phyloP scores from a whole-genome alignment of 2,888 invertebrate species.

The Toxonevra muliebris region DNA sequence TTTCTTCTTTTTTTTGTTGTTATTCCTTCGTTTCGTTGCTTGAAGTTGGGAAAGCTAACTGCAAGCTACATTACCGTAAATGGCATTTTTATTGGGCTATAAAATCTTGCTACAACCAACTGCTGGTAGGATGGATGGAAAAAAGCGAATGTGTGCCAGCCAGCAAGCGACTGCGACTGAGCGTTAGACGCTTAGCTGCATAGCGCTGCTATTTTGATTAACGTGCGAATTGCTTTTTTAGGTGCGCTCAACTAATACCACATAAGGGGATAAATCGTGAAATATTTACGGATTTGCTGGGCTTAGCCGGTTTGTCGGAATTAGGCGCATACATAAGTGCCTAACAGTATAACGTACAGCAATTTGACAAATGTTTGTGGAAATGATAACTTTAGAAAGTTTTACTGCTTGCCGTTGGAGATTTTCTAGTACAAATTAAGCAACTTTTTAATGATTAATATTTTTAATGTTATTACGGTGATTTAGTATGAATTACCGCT shows the following conservation, averaged over 20 bases:
- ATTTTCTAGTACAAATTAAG: conserved; percentile 20
- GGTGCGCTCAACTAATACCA: conserved; percentile 49
- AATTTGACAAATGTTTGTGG: conserved; percentile 39
- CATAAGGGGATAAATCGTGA: conserved; percentile 59
- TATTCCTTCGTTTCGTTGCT: conserved; percentile 16
- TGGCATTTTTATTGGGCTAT: conserved; percentile 65
- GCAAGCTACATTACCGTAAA: conserved; percentile 57
- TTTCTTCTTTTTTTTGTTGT: conserved; percentile 32
- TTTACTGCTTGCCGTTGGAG: neutral
- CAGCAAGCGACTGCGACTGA: no score
- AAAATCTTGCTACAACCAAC: conserved; percentile 55
- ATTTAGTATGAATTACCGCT: conserved; percentile 15
- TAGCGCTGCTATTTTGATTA: conserved; percentile 56
- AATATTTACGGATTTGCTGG: conserved; percentile 58
- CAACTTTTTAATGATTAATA: conserved; percentile 33
- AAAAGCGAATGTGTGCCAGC: no score
- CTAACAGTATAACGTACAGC: conserved; percentile 19
- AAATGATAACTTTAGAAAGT: conserved; percentile 25
- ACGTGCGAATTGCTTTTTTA: conserved; percentile 50
- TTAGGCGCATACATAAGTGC: conserved; percentile 12
- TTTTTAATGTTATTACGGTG: conserved; percentile 30
- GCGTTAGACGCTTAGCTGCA: no score
- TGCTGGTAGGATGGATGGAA: conserved; percentile 27
- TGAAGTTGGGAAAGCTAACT: conserved; percentile 31
- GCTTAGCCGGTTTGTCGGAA: conserved; percentile 41